phyloP scores from a whole-genome alignment of 1,140 invertebrate genomes.

The Nasonia longicornis region DNA sequence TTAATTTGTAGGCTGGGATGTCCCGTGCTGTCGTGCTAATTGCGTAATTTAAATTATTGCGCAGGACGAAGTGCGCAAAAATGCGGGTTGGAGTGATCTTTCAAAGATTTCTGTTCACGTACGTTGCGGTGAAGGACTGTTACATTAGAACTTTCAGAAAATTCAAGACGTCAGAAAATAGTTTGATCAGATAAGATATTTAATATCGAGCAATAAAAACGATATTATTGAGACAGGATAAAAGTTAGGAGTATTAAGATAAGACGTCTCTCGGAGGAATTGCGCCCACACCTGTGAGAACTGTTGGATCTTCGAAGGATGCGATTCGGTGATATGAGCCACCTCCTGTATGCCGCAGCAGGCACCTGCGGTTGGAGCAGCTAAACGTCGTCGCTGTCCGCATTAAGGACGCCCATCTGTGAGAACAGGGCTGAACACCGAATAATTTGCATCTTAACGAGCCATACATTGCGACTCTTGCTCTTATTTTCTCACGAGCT shows the following conservation, averaged over 20 bases:
- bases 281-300: neutral
- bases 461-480: neutral
- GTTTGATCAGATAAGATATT: no score
- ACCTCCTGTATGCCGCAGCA: neutral
- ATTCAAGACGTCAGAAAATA: no score
- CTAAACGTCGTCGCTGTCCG: neutral
- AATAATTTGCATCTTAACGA: conserved; percentile 17
- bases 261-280: neutral
- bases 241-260: neutral
- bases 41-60: no score
- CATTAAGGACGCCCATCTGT: neutral
- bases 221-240: neutral
- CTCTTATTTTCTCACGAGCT: neutral
- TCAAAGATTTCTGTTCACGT: no score
- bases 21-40: neutral
- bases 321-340: neutral
- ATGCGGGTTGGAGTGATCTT: no score
- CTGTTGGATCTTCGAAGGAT: conserved; percentile 1
- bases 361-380: conserved; percentile 8
- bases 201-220: neutral
- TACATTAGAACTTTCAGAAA: no score
- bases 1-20: neutral
- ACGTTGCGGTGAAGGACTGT: no score
- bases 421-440: neutral
- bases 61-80: no score